A percentile compares a stretch with the other conserved stretches of the same genome.
phyloP scores from a whole-genome alignment of 1,140 invertebrate species.

The Drosophila sucinea region DNA sequence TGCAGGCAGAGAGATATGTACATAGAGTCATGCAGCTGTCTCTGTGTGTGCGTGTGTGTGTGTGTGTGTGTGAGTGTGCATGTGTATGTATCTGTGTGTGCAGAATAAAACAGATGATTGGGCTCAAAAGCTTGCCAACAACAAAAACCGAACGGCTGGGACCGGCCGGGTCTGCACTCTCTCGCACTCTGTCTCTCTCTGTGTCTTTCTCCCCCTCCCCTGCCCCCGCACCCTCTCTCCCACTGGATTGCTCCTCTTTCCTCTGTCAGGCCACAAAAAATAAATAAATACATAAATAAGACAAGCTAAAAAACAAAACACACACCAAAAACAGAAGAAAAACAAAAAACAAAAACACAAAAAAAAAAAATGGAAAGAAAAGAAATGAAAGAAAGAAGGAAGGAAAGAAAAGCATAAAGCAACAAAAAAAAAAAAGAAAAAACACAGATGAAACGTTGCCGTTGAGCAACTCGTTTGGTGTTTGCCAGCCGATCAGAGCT shows the following conservation, averaged over 20 bases:
- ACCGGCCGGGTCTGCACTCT: slow-evolving; percentile 46
- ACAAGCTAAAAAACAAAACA: slow-evolving; percentile 16
- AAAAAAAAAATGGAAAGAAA: not conserved
- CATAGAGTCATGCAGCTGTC: slow-evolving; percentile 51
- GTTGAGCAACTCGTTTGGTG: slow-evolving; percentile 53
- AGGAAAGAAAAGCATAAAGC: slow-evolving; percentile 27
- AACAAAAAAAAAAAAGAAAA: slow-evolving; percentile 64
- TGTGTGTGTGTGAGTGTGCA: slow-evolving; percentile 18
- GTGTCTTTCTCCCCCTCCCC: slow-evolving; percentile 14
- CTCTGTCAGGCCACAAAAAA: slow-evolving; percentile 61
- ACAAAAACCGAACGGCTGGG: slow-evolving; percentile 71
- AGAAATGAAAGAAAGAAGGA: slow-evolving; percentile 1
- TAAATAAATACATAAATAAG: slow-evolving; percentile 72
- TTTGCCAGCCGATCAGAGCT: slow-evolving; percentile 27
- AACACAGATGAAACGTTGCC: slow-evolving; percentile 75
- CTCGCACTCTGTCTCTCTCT: slow-evolving; percentile 36
- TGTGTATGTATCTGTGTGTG: slow-evolving; percentile 44
- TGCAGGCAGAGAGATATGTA: slow-evolving; percentile 61
- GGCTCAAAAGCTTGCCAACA: slow-evolving; percentile 51
- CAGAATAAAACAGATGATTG: slow-evolving; percentile 79
- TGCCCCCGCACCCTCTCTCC: no score
- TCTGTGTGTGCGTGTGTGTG: slow-evolving; percentile 50
- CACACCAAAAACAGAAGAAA: slow-evolving; percentile 32
- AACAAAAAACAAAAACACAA: slow-evolving; percentile 28
- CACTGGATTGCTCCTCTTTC: slow-evolving; percentile 3